Evolutionary conservation across 1,140 invertebrate genomes (phyloP), one percentile per base, ranked within the genome.

Genomic region (Zaprionus lachaisei): DNA sequence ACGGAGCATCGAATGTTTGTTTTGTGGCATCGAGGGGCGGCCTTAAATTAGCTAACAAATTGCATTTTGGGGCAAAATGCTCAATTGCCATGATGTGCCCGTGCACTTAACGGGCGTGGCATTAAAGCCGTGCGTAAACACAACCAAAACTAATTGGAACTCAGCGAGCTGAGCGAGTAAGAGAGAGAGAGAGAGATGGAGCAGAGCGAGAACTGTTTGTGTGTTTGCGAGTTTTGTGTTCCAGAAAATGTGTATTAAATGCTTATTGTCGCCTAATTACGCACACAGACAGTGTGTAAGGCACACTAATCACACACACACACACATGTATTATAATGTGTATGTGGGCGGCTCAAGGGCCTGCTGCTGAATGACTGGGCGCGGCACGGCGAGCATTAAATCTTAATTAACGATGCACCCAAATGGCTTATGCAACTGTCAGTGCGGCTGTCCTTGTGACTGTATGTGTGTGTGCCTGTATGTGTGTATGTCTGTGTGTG

Each of bases 241-340:
- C 6, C 22, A 63, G 69, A 81, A 84, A 90, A 90, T 89, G 85
- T 85, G 81, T 90, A 89, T 90, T 89, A 89, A 89, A 89, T 89
- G 86, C 85, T 89, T 89, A 89, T 90, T 89, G 85, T 85, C 85
- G 85, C 85, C 83, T 90, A 90, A 89, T 89, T 89, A 77, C 85
- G 76, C 64, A 79, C 79, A 80, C 79, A 73, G 69, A 81, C 65
- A 41, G 37, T 4, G 37, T 14, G 37, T 14, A 7, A 38, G 37
- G 14, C 14, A 68, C 65, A 72, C 26, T 47, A 61, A 63, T 20
- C n/a, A 41, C 22, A 64, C 5, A 60, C 54, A 47, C n/a, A 41
- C 12, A 31, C 74, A 79, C 49, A 73, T 31, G 15, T 4, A 63
- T 60, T 34, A 34, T 34, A 11, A 77, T 49, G 11, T 7, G 41